Evolutionary conservation across 2,113 vertebrate species (phyloP), one percentile per base, ranked within the genome.

Genomic region (Tamias sibiricus): DNA sequence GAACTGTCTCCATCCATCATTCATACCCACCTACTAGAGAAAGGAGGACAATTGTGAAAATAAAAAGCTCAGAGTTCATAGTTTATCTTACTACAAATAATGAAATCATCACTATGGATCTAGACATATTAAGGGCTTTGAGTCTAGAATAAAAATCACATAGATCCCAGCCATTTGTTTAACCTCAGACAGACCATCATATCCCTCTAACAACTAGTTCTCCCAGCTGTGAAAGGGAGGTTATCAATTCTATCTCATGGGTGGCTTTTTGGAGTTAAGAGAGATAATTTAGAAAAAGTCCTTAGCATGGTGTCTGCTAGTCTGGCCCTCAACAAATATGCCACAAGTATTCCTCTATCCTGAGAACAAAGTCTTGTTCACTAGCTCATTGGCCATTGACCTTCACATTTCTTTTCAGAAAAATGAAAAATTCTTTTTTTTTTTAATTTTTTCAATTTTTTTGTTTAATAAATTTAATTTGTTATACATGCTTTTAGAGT

Each of bases 321-420:
- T 32, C 54, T 54, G 28, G 8, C 11, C 37, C 26, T 85, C 85
- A 64, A 13, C 62, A 49, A 85, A 4, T 95, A 57, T 54, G 16
- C 52, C 19, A n/a, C n/a, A 26, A 75, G 4, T 66, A 8, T 54
- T 37, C 5, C 26, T 88, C 30, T 20, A 8, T 47, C 17, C 17
- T 26, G 49, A 85, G 40, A 24, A 32, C 66, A 80, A 30, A 75
- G 30, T 49, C 47, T 13, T 35, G 0, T 13, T 20, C 30, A 49
- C 1, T 20, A 75, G 24, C 30, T 82, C 19, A 82, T 3, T 80
- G 68, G 44, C 52, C 40, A 47, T 1, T 93, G 40, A 47, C 54
- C 44, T 85, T 95, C 66, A 86, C 37, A 9, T 86, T 82, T 77
- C 44, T 82, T 90, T 66, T 85, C 75, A 28, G 66, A 62, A 90